Evolutionary conservation across 2,797 vertebrate species (phyloP).

Genomic region (Coilia nasus): DNA sequence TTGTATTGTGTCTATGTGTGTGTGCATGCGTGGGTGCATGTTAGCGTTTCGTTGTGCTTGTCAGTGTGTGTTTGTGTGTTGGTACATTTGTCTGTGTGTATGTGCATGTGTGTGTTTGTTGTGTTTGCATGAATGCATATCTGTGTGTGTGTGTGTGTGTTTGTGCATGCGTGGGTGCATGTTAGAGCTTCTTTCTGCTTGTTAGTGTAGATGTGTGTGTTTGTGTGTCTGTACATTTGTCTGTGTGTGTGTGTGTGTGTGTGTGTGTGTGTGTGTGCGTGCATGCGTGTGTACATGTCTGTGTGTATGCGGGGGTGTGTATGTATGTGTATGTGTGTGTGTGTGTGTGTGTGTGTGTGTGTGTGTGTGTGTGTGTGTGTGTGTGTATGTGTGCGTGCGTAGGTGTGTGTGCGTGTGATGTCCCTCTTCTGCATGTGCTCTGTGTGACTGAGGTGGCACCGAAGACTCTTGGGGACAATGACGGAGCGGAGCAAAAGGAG

Average conservation of each 20-base stretch:
- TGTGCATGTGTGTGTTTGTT: slow-evolving; percentile 19
- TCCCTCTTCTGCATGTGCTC: too few relatives aligned
- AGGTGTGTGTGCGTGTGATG: neutral
- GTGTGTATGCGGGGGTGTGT: neutral
- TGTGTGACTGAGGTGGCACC: neutral
- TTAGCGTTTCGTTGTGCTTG: too few relatives aligned
- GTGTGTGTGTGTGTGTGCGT: neutral
- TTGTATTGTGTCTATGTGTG: too few relatives aligned
- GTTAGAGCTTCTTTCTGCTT: neutral
- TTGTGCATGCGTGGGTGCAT: slow-evolving; percentile 11
- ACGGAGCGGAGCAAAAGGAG: neutral
- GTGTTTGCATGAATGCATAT: neutral
- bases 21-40: too few relatives aligned
- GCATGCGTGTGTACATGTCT: slow-evolving; percentile 27
- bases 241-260: slow-evolving; percentile 12
- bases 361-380: neutral
- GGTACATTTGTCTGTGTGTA: neutral
- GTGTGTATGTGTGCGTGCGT: slow-evolving; percentile 15
- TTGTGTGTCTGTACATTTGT: neutral
- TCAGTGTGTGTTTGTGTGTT: too few relatives aligned
- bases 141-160: neutral
- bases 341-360: neutral
- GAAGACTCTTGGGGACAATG: neutral
- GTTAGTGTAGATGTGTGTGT: neutral
- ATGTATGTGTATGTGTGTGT: too few relatives aligned